Percentiles rank a stretch among this genome's conserved stretches.
Conservation (phyloP, 2,797 vertebrate genomes). For the Danio jaintianensis region DNA sequence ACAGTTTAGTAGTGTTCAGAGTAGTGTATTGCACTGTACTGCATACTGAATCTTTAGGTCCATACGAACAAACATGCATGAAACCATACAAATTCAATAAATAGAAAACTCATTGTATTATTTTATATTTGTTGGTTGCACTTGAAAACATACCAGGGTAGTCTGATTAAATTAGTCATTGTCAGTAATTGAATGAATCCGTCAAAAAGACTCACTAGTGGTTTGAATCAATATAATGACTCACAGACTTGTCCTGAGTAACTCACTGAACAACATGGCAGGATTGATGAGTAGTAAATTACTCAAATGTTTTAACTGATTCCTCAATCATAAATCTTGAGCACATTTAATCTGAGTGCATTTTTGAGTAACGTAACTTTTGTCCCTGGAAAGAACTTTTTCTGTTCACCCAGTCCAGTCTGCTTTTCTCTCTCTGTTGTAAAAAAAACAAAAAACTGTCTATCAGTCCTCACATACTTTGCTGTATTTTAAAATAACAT, state of each 20-base stretch:
- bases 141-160: too few relatives aligned
- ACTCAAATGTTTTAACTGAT: too few relatives aligned
- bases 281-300: too few relatives aligned
- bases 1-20: neutral
- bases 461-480: conserved; percentile 12
- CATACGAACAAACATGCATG: neutral
- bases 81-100: conserved; percentile 1
- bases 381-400: neutral
- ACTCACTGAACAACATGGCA: neutral
- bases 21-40: neutral
- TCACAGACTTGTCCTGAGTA: neutral
- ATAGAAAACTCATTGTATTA: neutral
- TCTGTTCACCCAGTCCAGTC: conserved; percentile 60
- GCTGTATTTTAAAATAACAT: conserved; percentile 47
- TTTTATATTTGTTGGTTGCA: neutral
- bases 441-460: neutral
- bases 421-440: conserved; percentile 17
- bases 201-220: neutral
- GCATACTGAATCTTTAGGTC: neutral
- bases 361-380: conserved; percentile 8
- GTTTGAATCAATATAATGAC: neutral
- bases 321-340: neutral
- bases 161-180: neutral
- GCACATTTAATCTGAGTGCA: too few relatives aligned
- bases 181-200: neutral